Base-by-base conservation (phyloP, 2,888 invertebrate genomes). In the Criorhina ranunculi region DNA sequence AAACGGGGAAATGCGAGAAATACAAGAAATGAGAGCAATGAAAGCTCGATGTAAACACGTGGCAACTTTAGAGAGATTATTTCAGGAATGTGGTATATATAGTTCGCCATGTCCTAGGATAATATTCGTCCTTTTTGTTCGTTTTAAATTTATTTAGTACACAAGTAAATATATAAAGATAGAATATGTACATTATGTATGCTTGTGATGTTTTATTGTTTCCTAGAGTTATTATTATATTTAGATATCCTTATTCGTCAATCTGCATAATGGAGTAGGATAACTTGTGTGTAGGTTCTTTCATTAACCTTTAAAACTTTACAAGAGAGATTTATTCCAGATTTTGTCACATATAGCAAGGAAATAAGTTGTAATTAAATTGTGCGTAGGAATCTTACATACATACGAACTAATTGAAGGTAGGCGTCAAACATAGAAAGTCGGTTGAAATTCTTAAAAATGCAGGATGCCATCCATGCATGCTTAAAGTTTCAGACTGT, bases 81-180 rank as follows among this genome's bases (percentile, higher is more conserved):
- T n/a, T 51, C 12, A 5, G n/a, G n/a, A 57, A 42, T 42, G 12
- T 64, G 76, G 40, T 62, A 55, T 60, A 51, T 59, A 77, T 31
- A 33, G n/a, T 19, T 44, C 66, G 79, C 85, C 85, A 85, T 85
- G 85, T 85, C 85, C 85, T 85, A 85, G 79, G 85, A 85, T 85
- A 85, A 85, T 76, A 53, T 85, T 73, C 59, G 60, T 62, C 59
- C 40, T 9, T 60, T 17, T 46, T 70, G n/a, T 70, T 70, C 24
- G 1, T 3, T 31, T 11, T 11, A 1, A 35, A 33, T 15, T 55
- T 37, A 42, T 53, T 42, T 31, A 60, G 40, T 73, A 33, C 46
- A 69, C 51, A 46, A 46, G 46, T 9, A 44, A 44, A 17, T 29
- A 24, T 24, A 24, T 24, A 24, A 24, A 24, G n/a, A 31, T n/a